These are phyloP conservation scores for Paragorgia papillata DNA, from an alignment of 92 coral and sea anemone species.

Conservation along the genomic window DNA sequence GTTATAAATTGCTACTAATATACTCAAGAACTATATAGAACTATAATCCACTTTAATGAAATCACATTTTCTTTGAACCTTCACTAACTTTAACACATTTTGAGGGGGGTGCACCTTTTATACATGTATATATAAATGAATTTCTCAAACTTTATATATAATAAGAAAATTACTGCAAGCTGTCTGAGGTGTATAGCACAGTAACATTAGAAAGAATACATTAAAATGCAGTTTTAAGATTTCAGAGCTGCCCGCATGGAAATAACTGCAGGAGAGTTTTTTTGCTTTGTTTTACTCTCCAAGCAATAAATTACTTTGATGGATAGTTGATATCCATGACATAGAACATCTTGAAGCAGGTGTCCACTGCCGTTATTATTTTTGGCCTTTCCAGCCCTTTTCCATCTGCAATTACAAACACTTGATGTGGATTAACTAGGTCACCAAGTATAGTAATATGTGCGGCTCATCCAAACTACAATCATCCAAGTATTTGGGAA, in stretches of 20 bases:
- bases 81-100: too few species aligned
- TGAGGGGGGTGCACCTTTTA: too few species aligned
- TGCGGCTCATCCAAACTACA: neutral
- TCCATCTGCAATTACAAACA: neutral
- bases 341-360: neutral
- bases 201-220: too few species aligned
- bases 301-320: neutral
- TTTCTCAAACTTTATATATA: too few species aligned
- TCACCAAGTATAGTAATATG: neutral
- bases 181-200: too few species aligned
- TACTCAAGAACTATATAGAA: neutral
- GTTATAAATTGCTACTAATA: neutral
- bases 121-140: too few species aligned
- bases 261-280: neutral
- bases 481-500: conserved; percentile 11
- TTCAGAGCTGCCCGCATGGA: neutral
- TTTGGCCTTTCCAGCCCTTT: neutral
- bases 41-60: too few species aligned
- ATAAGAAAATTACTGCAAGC: too few species aligned
- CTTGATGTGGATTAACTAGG: neutral
- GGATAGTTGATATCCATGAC: conserved; percentile 2
- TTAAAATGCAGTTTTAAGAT: too few species aligned
- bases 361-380: neutral
- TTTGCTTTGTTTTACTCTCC: neutral
- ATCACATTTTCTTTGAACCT: too few species aligned